Conservation (phyloP, 2,888 invertebrate species). For the Lapara coniferarum region DNA sequence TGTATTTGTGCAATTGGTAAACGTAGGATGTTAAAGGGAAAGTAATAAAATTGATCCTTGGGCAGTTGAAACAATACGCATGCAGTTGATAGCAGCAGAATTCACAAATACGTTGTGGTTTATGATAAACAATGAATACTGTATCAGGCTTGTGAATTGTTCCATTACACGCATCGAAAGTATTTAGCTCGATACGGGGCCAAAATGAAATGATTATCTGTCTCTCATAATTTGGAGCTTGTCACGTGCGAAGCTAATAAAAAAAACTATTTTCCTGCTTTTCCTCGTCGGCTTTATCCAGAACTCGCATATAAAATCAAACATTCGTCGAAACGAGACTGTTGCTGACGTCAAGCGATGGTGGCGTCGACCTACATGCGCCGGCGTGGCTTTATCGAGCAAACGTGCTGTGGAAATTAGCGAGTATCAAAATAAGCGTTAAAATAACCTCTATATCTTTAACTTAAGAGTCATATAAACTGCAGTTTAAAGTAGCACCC, state of each 20-base stretch:
- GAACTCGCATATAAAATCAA: conserved; percentile 33
- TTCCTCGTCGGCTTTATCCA: conserved; percentile 7
- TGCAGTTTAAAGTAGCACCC: not conserved
- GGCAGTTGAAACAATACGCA: conserved; percentile 3
- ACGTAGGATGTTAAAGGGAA: conserved; percentile 17
- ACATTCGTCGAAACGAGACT: conserved; percentile 30
- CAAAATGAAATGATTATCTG: not conserved
- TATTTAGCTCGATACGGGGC: not conserved
- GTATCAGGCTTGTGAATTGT: not conserved
- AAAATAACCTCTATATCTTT: conserved; percentile 31
- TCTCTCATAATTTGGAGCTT: not conserved
- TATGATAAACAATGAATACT: not conserved
- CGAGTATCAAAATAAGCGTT: conserved; percentile 33
- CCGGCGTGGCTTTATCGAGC: conserved; percentile 38
- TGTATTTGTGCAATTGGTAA: conserved; percentile 17
- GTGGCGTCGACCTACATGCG: conserved; percentile 53
- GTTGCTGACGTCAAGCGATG: conserved; percentile 33
- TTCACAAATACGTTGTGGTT: not conserved
- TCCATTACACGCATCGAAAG: not conserved
- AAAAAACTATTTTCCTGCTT: conserved; percentile 26
- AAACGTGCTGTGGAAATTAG: conserved; percentile 34
- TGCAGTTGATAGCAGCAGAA: conserved; percentile 1
- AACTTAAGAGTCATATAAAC: conserved; percentile 27
- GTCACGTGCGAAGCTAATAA: not conserved
- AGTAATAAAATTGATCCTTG: conserved; percentile 19